phyloP scores from a whole-genome alignment of 2,113 vertebrate species.

The Pseudolaguvia tuberculata region DNA sequence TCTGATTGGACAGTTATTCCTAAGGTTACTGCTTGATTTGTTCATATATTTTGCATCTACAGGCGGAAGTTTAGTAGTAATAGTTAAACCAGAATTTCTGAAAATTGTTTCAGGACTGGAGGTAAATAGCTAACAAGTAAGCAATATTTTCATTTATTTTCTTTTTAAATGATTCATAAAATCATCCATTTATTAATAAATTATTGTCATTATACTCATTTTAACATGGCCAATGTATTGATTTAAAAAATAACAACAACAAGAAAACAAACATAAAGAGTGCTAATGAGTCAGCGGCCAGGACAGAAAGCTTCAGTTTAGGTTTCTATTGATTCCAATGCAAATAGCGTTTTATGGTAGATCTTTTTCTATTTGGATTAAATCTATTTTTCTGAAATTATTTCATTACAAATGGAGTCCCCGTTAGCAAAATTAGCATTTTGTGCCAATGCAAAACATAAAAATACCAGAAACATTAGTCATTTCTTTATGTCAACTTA shows the following conservation, averaged over 20 bases:
- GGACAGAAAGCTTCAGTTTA: slow-evolving; percentile 4
- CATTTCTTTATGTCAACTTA: background rate
- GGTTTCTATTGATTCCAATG: background rate
- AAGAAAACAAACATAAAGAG: background rate
- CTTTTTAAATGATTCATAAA: background rate
- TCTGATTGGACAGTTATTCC: no score
- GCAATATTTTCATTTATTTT: background rate
- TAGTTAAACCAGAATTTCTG: background rate
- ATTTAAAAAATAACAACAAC: background rate
- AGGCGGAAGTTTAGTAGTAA: background rate
- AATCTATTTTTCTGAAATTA: background rate
- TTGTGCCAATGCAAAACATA: background rate
- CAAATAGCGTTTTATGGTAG: background rate
- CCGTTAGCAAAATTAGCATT: background rate
- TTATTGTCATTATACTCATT: background rate
- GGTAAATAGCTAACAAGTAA: slow-evolving; percentile 4
- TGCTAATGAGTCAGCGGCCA: background rate
- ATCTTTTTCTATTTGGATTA: background rate
- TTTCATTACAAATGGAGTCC: background rate
- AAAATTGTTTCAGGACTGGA: background rate
- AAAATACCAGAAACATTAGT: no score
- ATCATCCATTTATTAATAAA: background rate
- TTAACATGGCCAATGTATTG: background rate
- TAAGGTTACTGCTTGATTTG: no score
- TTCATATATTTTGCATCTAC: background rate